phyloP scores from a whole-genome alignment of 2,888 invertebrate genomes.

The Melanophora roralis region DNA sequence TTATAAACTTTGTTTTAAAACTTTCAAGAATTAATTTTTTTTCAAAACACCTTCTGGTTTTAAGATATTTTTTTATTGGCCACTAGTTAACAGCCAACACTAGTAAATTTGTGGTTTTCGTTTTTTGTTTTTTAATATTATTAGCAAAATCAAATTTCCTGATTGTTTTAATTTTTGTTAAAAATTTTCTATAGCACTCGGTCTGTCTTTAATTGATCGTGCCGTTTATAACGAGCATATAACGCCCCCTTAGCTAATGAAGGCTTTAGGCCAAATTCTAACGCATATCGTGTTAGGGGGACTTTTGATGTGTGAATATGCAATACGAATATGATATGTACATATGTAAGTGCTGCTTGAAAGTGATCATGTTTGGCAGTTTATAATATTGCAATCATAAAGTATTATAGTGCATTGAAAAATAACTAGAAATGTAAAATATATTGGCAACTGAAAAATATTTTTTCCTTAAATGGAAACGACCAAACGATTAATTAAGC shows the following conservation, averaged over 20 bases:
- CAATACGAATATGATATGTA: not conserved
- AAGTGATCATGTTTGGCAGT: conserved; percentile 60
- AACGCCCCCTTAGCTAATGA: conserved; percentile 75
- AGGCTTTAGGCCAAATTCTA: conserved; percentile 69
- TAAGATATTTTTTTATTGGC: not conserved
- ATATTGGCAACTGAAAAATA: conserved; percentile 49
- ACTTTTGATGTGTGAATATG: not conserved
- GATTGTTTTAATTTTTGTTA: conserved; percentile 66
- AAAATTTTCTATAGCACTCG: conserved; percentile 12
- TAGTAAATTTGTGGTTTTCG: not conserved
- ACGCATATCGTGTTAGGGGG: conserved; percentile 46
- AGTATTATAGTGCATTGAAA: conserved; percentile 30
- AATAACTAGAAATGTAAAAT: conserved; percentile 43
- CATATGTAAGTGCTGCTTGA: conserved; percentile 6
- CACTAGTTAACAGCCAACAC: not conserved
- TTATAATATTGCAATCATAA: conserved; percentile 47
- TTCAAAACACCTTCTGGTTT: conserved; percentile 48
- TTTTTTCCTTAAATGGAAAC: conserved; percentile 56
- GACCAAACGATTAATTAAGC: conserved; percentile 7
- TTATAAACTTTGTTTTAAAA: conserved; percentile 54
- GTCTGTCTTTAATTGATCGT: conserved; percentile 63
- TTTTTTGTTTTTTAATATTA: conserved; percentile 38
- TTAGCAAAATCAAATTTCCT: conserved; percentile 74
- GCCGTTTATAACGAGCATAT: conserved; percentile 66
- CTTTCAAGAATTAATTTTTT: conserved; percentile 3